A percentile compares a stretch with the other conserved stretches of the same genome.
phyloP scores from a whole-genome alignment of 2,797 vertebrate species.

The Peromyscus attwateri region DNA sequence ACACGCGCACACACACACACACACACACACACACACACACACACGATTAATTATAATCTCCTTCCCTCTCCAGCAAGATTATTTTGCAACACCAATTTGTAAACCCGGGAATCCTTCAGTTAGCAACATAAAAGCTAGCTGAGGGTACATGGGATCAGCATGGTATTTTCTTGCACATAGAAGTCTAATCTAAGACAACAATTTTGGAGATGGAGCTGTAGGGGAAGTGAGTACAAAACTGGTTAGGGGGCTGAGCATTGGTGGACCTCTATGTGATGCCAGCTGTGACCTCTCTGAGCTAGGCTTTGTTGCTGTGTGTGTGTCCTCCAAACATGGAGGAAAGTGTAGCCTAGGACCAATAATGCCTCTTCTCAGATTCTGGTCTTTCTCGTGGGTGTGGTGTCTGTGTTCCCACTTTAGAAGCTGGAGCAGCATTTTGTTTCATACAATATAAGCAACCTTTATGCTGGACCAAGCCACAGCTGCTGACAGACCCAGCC shows the following conservation, averaged over 20 bases:
- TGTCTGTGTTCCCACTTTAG: background rate
- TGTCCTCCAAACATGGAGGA: background rate
- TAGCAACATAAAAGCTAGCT: background rate
- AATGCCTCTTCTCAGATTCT: background rate
- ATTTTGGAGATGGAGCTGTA: background rate
- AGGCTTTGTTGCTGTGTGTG: background rate
- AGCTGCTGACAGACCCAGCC: background rate
- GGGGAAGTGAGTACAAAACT: too few relatives aligned
- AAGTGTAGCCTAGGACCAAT: background rate
- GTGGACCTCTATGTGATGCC: background rate
- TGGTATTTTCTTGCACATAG: background rate
- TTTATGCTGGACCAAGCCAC: background rate
- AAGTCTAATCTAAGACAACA: background rate
- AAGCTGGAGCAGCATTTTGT: background rate
- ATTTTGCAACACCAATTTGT: background rate
- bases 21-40: background rate
- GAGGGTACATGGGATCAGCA: background rate
- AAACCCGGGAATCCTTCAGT: background rate
- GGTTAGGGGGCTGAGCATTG: background rate
- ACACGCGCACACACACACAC: background rate
- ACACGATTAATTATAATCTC: background rate
- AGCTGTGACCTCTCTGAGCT: background rate
- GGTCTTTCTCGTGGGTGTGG: background rate
- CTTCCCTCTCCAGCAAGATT: slow-evolving; percentile 33
- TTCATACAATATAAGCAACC: background rate